These are phyloP conservation scores for Pelecanus crispus DNA, from an alignment of 2,113 vertebrate species.

Conservation along the genomic window DNA sequence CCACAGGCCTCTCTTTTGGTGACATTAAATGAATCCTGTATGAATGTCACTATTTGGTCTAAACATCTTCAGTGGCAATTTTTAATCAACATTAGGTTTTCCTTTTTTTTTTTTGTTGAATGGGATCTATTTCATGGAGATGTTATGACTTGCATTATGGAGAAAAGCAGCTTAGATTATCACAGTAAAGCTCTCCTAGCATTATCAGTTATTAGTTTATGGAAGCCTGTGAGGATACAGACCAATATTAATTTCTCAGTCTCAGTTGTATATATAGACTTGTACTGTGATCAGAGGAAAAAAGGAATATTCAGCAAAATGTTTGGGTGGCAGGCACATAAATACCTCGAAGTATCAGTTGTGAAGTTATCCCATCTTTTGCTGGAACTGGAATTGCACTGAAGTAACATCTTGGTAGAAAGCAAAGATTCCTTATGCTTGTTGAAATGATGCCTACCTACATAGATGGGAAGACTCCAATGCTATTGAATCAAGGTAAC, in stretches of 20 bases:
- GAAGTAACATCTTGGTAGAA: background rate
- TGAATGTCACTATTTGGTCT: background rate
- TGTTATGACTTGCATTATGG: background rate
- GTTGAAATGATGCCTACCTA: background rate
- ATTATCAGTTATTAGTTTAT: background rate
- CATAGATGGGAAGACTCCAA: background rate
- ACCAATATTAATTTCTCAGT: background rate
- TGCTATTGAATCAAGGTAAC: background rate
- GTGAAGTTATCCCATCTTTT: background rate
- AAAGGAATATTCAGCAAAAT: background rate
- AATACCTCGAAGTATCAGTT: background rate
- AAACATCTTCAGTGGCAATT: background rate
- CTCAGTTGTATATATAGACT: background rate
- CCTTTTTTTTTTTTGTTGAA: background rate
- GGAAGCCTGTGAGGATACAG: background rate
- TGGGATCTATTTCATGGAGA: background rate
- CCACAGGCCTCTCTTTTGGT: background rate
- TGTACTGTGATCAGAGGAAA: background rate
- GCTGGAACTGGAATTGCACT: background rate
- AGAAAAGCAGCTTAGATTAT: background rate
- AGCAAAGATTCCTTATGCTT: background rate
- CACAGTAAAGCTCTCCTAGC: background rate
- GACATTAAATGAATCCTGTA: background rate
- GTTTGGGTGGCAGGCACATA: background rate
- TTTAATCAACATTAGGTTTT: background rate